Conservation (phyloP, 2,113 vertebrate genomes). For the Caranx melampygus region DNA sequence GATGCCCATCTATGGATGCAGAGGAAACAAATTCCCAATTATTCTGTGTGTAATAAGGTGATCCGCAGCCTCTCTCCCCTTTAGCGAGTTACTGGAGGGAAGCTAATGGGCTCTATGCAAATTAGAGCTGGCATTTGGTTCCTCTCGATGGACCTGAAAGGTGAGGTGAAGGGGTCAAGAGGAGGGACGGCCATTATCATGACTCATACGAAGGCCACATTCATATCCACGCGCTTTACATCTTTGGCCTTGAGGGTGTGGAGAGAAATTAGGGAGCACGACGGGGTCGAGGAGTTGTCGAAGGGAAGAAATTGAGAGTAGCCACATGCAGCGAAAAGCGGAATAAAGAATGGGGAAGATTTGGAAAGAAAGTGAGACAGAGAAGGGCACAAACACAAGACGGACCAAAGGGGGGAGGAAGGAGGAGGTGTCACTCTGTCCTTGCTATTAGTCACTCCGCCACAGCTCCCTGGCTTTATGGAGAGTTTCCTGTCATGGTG, state of each 20-base stretch:
- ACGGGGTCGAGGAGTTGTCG: conserved; percentile 41
- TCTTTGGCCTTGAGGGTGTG: conserved; percentile 37
- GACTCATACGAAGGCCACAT: conserved; percentile 69
- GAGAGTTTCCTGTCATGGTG: conserved; percentile 75
- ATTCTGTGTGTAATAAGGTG: conserved; percentile 44
- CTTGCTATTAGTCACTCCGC: conserved; percentile 63
- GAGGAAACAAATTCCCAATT: conserved; percentile 41
- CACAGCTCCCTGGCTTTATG: conserved; percentile 77
- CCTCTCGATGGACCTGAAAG: conserved; percentile 54
- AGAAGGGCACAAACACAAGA: conserved; percentile 41
- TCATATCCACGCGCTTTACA: conserved; percentile 48
- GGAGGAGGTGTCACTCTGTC: conserved; percentile 41
- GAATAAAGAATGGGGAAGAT: conserved; percentile 16
- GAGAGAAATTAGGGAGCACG: conserved; percentile 47
- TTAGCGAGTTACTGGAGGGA: conserved; percentile 59
- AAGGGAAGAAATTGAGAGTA: conserved; percentile 28
- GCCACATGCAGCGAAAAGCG: conserved; percentile 21
- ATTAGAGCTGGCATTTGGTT: conserved; percentile 77
- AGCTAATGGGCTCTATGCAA: conserved; percentile 73
- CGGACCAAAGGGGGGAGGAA: conserved; percentile 12
- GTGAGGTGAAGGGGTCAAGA: conserved; percentile 70
- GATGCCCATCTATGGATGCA: conserved; percentile 10
- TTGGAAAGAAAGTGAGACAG: conserved; percentile 20
- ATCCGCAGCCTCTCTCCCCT: conserved; percentile 34
- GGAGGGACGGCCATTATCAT: conserved; percentile 72